Conservation (phyloP, 1,140 invertebrate genomes). For the Diabrotica virgifera region DNA sequence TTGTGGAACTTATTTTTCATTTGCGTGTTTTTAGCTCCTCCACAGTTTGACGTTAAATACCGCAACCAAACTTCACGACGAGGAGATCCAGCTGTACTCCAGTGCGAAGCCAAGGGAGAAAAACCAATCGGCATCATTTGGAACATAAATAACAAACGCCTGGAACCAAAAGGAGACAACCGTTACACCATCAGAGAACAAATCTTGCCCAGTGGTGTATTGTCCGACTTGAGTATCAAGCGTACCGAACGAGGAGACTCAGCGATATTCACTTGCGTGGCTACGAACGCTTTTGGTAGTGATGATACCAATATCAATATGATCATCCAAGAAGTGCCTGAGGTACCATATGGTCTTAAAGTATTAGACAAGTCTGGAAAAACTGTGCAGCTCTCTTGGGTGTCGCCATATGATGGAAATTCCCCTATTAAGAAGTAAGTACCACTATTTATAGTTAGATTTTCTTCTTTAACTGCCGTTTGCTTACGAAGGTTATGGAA, state of each 20-base stretch:
- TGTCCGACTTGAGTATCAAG: slow-evolving; percentile 86
- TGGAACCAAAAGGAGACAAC: slow-evolving; percentile 82
- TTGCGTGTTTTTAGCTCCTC: slow-evolving; percentile 68
- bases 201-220: slow-evolving; percentile 78
- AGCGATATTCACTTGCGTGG: slow-evolving; percentile 90
- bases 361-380: slow-evolving; percentile 89
- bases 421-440: slow-evolving; percentile 84
- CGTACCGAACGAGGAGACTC: slow-evolving; percentile 87
- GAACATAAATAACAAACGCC: slow-evolving; percentile 91
- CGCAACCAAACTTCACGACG: slow-evolving; percentile 85
- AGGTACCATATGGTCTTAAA: slow-evolving; percentile 86
- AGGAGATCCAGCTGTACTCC: slow-evolving; percentile 86
- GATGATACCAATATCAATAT: slow-evolving; percentile 95
- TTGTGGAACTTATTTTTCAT: too few species aligned
- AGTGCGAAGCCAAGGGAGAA: slow-evolving; percentile 95
- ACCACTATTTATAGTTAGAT: not conserved
- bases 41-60: slow-evolving; percentile 90
- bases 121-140: slow-evolving; percentile 94
- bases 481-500: too few species aligned
- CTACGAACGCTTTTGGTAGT: slow-evolving; percentile 91
- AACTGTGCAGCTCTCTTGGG: slow-evolving; percentile 88
- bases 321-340: slow-evolving; percentile 94
- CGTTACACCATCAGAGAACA: slow-evolving; percentile 87
- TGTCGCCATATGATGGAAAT: slow-evolving; percentile 91
- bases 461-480: slow-evolving; percentile 11